A percentile compares a stretch with the other conserved stretches of the same genome.
Evolutionary conservation across 2,113 vertebrate genomes (phyloP).

Genomic region (Phaethon lepturus): DNA sequence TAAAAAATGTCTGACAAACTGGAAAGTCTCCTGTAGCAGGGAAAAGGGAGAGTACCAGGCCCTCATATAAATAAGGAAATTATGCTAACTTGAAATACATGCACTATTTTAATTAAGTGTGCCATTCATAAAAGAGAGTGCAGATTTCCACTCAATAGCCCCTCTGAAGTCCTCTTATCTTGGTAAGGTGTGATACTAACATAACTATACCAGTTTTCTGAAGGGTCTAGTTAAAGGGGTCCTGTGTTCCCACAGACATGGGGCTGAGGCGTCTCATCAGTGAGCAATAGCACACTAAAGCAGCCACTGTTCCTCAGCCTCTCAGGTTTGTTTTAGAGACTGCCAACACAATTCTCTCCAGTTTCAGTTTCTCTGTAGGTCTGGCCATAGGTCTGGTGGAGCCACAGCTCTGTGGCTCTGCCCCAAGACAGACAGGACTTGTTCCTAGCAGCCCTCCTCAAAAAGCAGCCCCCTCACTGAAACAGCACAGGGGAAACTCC

Average conservation of each 20-base stretch:
- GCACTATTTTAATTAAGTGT: neutral
- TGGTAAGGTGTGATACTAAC: neutral
- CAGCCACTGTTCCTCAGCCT: neutral
- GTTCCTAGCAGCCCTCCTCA: neutral
- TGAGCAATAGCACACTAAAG: neutral
- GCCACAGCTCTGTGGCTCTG: neutral
- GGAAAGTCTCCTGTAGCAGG: neutral
- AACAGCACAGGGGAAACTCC: neutral
- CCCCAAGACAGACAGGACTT: neutral
- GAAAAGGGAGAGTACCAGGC: neutral
- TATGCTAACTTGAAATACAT: neutral
- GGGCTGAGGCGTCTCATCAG: neutral
- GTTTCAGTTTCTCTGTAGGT: neutral
- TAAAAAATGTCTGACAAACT: neutral
- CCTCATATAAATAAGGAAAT: neutral
- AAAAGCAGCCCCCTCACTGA: neutral
- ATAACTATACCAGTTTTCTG: neutral
- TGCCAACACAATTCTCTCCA: neutral
- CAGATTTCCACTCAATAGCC: neutral
- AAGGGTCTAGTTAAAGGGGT: neutral
- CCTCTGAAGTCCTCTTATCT: neutral
- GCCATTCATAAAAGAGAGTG: neutral
- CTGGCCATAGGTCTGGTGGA: neutral
- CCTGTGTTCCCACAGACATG: neutral
- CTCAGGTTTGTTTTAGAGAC: neutral